A percentile compares a stretch with the other conserved stretches of the same genome.
These are phyloP conservation scores for Pasiphila rectangulata DNA, from an alignment of 2,888 invertebrate species.

Conservation along the genomic window DNA sequence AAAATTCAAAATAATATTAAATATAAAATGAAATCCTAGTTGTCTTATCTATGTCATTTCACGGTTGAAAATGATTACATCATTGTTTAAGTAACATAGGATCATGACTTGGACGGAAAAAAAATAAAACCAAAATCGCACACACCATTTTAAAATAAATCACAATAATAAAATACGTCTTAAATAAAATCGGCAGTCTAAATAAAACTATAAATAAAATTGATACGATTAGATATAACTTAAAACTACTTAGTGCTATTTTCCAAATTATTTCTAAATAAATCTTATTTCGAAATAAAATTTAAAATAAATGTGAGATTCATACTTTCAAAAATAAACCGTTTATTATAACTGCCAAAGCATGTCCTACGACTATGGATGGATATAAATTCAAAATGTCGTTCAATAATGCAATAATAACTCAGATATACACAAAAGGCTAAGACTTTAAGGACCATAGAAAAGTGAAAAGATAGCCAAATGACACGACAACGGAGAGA, in stretches of 20 bases:
- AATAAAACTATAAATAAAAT: constrained; percentile 31
- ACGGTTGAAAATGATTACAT: constrained; percentile 41
- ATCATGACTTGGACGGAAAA: constrained; percentile 68
- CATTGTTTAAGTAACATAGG: constrained; percentile 46
- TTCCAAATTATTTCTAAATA: constrained; percentile 1
- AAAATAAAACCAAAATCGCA: constrained; percentile 40
- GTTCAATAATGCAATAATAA: no score
- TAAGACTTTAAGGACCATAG: neutral
- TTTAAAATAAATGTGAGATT: constrained; percentile 5
- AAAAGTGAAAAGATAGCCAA: constrained; percentile 11
- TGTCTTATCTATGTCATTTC: constrained; percentile 13
- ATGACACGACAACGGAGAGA: constrained; percentile 30
- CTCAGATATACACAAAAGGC: neutral
- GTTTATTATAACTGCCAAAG: no score
- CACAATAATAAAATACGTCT: constrained; percentile 38
- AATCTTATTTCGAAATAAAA: neutral
- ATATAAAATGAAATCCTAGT: constrained; percentile 12
- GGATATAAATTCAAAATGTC: no score
- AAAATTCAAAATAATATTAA: constrained; percentile 8
- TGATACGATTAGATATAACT: constrained; percentile 39
- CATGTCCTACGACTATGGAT: no score
- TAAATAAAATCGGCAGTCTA: constrained; percentile 41
- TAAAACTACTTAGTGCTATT: constrained; percentile 39
- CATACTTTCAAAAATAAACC: neutral
- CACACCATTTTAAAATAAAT: constrained; percentile 30